These are phyloP conservation scores for Scomber scombrus DNA, from an alignment of 2,113 vertebrate genomes.

Conservation along the genomic window DNA sequence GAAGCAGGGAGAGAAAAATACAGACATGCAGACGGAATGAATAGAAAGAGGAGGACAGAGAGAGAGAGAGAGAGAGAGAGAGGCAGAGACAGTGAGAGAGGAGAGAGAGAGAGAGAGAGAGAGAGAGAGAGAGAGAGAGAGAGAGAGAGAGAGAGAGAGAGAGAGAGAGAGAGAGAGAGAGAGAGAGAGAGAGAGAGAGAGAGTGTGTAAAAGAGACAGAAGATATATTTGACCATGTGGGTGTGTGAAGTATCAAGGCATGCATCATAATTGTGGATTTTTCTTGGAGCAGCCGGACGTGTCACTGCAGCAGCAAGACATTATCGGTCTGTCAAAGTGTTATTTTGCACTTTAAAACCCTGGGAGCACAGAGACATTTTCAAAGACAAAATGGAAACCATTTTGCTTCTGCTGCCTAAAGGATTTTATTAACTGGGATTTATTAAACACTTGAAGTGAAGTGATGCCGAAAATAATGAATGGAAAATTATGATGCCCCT, in stretches of 20 bases:
- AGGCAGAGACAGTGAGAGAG: constrained; percentile 24
- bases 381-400: constrained; percentile 69
- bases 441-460: constrained; percentile 26
- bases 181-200: constrained; percentile 58
- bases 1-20: constrained; percentile 57
- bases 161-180: constrained; percentile 5
- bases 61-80: constrained; percentile 4
- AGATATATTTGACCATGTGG: constrained; percentile 76
- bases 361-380: constrained; percentile 52
- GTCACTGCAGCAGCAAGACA: constrained; percentile 64
- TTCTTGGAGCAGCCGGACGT: constrained; percentile 62
- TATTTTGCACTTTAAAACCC: constrained; percentile 60
- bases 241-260: constrained; percentile 75
- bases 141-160: constrained; percentile 60
- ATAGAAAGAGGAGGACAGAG: constrained; percentile 29
- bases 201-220: constrained; percentile 60
- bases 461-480: constrained; percentile 14
- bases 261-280: constrained; percentile 72
- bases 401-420: constrained; percentile 45
- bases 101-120: constrained; percentile 56
- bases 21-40: constrained; percentile 58
- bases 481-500: constrained; percentile 37
- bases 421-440: constrained; percentile 55
- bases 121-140: constrained; percentile 16
- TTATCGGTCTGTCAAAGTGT: constrained; percentile 43